Evolutionary conservation across 2,113 vertebrate species (phyloP), one percentile per base, ranked within the genome.

Genomic region (Pygoscelis antarcticus): DNA sequence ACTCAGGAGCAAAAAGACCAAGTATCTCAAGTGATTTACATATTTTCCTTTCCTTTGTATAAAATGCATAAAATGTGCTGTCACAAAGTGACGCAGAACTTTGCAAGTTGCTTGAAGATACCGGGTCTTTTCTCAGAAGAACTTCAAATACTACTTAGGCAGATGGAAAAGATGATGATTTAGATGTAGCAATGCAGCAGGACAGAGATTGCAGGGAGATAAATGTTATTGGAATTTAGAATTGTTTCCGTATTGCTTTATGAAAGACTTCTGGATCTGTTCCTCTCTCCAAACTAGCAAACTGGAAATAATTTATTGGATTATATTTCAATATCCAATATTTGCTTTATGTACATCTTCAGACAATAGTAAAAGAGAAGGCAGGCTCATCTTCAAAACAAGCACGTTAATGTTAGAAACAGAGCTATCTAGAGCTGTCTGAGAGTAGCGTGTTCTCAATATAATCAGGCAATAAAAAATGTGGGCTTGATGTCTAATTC

Each of bases 351-450:
- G 21, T 54, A n/a, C 40, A 11, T 66, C 34, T 87, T 60, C 42
- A 90, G 75, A 84, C 19, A 61, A 17, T 27, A 69, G 16, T 42
- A 52, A 36, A 89, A 76, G 47, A 83, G 58, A 92, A 83, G 46
- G 57, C 38, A 64, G 64, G 16, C 61, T 97, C 22, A 64, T 95
- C 62, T 92, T 90, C 30, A 87, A 84, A 96, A 75, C 72, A 76
- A 87, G 75, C 54, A 66, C 0, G 1, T 69, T 69, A 74, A 36
- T 52, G 25, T 80, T 86, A 70, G 71, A 91, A 94, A 90, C 49
- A 74, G 34, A 74, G 30, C 62, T 83, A 75, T 83, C 40, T 52
- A 74, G 62, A 95, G 47, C 36, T 94, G 52, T 87, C 32, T 75
- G 49, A 68, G 36, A 66, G 22, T n/a, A 71, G 40, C 1, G 1